Conservation (phyloP, 1,140 invertebrate species). For the Zaprionus lachaisei region DNA sequence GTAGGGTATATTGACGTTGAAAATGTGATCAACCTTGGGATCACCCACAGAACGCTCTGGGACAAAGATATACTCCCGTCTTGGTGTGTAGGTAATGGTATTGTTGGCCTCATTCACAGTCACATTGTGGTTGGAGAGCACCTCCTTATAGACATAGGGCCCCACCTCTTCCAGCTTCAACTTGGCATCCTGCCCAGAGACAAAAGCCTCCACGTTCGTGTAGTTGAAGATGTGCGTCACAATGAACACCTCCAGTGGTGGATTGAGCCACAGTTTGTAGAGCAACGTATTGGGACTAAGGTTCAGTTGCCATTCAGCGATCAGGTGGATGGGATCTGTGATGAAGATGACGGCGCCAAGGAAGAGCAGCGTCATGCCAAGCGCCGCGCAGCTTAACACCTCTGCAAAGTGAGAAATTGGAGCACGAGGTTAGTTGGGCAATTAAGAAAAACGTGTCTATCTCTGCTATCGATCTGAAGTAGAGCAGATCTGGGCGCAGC, state of each 20-base stretch:
- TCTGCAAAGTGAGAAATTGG: conserved; percentile 71
- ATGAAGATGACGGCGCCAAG: conserved; percentile 85
- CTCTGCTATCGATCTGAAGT: not conserved
- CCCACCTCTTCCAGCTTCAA: conserved; percentile 91
- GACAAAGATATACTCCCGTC: conserved; percentile 87
- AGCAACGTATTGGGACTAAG: conserved; percentile 86
- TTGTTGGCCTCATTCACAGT: conserved; percentile 89
- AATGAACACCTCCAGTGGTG: conserved; percentile 89
- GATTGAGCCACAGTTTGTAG: conserved; percentile 89
- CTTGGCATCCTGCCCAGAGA: conserved; percentile 88
- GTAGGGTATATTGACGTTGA: conserved; percentile 91
- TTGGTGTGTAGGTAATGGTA: conserved; percentile 91
- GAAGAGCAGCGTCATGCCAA: conserved; percentile 82
- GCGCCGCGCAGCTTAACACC: conserved; percentile 68
- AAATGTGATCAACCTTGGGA: conserved; percentile 87
- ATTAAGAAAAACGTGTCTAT: conserved; percentile 23
- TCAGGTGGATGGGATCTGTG: conserved; percentile 85
- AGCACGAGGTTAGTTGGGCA: conserved; percentile 67
- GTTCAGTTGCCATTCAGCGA: conserved; percentile 86
- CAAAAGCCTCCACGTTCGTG: conserved; percentile 91
- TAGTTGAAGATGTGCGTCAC: conserved; percentile 94
- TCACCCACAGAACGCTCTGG: conserved; percentile 89
- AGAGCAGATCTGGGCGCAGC: conserved; percentile 2
- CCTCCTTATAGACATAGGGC: conserved; percentile 94
- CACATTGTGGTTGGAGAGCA: conserved; percentile 88